phyloP scores from a whole-genome alignment of 1,140 invertebrate genomes.

The Drosophila virilis region DNA sequence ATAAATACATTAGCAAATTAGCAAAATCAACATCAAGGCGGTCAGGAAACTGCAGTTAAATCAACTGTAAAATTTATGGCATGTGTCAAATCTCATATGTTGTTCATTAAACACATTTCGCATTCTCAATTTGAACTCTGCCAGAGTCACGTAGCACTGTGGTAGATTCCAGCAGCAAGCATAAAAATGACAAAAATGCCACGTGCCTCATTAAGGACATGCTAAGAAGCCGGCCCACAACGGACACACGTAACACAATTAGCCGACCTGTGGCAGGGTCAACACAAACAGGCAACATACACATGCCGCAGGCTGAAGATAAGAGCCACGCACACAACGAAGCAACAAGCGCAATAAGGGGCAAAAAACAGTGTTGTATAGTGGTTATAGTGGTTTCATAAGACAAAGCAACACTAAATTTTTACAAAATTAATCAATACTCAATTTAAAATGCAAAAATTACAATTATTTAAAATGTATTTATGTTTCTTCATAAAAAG shows the following conservation, averaged over 20 bases:
- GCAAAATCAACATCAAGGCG: slow-evolving; percentile 22
- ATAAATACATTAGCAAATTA: slow-evolving; percentile 62
- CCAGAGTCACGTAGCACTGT: slow-evolving; percentile 62
- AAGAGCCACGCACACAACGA: background rate
- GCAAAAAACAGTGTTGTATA: background rate
- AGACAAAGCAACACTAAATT: too few relatives aligned
- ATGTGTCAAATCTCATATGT: slow-evolving; percentile 14
- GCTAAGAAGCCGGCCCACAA: background rate
- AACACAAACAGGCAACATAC: background rate
- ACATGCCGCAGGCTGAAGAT: background rate
- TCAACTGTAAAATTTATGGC: slow-evolving; percentile 77
- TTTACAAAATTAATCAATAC: too few relatives aligned
- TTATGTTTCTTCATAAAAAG: background rate
- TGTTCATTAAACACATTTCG: slow-evolving; percentile 71
- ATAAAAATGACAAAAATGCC: slow-evolving; percentile 76
- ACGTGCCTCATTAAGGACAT: slow-evolving; percentile 71
- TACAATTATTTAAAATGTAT: too few relatives aligned
- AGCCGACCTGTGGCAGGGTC: slow-evolving; percentile 10
- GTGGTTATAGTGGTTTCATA: too few relatives aligned
- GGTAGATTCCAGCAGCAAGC: slow-evolving; percentile 43
- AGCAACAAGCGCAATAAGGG: background rate
- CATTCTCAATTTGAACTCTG: slow-evolving; percentile 66
- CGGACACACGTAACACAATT: slow-evolving; percentile 38
- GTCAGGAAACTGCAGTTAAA: slow-evolving; percentile 53
- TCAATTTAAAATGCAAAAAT: too few relatives aligned